Evolutionary conservation across 2,113 vertebrate genomes (phyloP).

Genomic region (human (Homo sapiens)): DNA sequence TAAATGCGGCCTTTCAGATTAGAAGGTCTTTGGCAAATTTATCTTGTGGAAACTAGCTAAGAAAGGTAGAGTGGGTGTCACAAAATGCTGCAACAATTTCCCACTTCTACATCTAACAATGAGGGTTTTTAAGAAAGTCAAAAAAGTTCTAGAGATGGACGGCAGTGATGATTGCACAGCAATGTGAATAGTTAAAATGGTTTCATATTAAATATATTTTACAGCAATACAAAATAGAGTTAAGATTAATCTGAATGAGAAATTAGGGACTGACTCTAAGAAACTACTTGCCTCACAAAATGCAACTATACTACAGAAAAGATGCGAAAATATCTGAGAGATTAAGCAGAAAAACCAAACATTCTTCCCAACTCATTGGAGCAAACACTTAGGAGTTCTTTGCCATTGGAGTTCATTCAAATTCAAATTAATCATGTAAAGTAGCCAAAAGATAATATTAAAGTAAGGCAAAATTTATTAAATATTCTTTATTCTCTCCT

Average conservation of each 20-base stretch:
- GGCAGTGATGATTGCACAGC: not conserved
- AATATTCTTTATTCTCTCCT: not conserved
- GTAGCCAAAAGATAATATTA: not conserved
- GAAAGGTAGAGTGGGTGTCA: not conserved
- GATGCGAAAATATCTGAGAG: not conserved
- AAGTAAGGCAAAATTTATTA: conserved; percentile 21
- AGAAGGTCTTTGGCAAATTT: conserved; percentile 9
- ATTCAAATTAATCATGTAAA: conserved; percentile 24
- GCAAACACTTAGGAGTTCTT: not conserved
- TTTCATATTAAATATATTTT: not conserved
- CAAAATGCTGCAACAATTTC: not conserved
- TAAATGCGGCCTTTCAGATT: conserved; percentile 2
- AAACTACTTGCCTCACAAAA: not conserved
- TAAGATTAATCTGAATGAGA: conserved; percentile 20
- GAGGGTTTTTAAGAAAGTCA: not conserved
- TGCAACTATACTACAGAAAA: not conserved
- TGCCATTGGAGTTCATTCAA: not conserved
- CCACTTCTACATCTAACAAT: not conserved
- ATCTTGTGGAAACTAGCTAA: not conserved
- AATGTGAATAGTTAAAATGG: not conserved
- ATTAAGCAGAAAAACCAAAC: conserved; percentile 1
- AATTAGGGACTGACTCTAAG: conserved; percentile 30
- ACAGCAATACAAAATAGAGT: not conserved
- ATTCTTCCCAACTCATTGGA: not conserved
- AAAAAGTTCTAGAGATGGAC: not conserved